Conservation (phyloP, 2,797 vertebrate species). For the Adelosebastes latens region DNA sequence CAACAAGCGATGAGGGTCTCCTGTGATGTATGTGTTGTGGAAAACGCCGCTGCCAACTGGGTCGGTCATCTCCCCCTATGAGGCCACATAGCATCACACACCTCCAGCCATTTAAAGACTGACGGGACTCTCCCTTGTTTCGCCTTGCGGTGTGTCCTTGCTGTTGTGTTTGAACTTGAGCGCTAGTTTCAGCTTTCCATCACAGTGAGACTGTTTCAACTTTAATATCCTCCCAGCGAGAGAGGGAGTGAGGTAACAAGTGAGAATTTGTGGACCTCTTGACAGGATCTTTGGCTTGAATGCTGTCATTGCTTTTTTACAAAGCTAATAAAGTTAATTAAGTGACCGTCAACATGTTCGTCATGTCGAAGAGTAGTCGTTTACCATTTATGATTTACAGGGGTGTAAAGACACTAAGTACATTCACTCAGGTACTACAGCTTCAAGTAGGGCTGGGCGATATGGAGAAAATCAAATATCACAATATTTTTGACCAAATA, state of each 20-base stretch:
- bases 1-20: neutral
- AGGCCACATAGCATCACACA: neutral
- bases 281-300: neutral
- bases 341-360: neutral
- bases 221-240: neutral
- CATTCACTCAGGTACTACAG: neutral
- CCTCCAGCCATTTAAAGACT: slow-evolving; percentile 1
- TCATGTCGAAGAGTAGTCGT: neutral
- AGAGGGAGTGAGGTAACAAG: neutral
- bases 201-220: neutral
- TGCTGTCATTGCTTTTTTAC: neutral
- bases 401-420: neutral
- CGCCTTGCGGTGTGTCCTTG: neutral
- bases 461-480: too few relatives aligned
- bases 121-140: neutral
- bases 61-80: neutral
- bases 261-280: neutral
- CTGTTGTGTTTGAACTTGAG: slow-evolving; percentile 28
- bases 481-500: too few relatives aligned
- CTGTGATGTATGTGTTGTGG: slow-evolving; percentile 20
- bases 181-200: slow-evolving; percentile 38
- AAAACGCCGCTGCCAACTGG: slow-evolving; percentile 18
- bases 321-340: neutral
- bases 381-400: neutral
- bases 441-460: too few relatives aligned